These are phyloP conservation scores for Tychaedon coryphoeus DNA, from an alignment of 2,113 vertebrate genomes.

Conservation along the genomic window DNA sequence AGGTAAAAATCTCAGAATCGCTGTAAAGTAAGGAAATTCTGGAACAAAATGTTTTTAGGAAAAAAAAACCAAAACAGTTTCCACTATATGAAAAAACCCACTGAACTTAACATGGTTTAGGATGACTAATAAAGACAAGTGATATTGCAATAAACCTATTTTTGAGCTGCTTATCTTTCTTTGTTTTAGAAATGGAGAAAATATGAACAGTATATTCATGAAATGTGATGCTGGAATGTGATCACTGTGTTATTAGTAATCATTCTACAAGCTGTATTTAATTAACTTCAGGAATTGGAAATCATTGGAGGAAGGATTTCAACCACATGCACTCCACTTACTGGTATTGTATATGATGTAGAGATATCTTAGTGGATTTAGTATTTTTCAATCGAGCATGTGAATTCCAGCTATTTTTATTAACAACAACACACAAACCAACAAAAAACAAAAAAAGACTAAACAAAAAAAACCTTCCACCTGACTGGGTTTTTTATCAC, in stretches of 20 bases:
- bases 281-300: neutral
- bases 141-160: neutral
- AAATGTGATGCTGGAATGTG: neutral
- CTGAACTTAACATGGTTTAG: neutral
- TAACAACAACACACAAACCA: neutral
- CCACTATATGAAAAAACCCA: fast-evolving
- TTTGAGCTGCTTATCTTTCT: neutral
- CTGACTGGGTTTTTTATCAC: neutral
- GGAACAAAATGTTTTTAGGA: neutral
- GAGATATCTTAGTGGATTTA: neutral
- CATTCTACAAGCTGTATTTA: neutral
- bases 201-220: neutral
- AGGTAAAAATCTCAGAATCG: neutral
- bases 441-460: neutral
- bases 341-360: neutral
- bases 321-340: neutral
- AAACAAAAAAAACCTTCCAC: neutral
- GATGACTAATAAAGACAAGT: neutral
- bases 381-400: neutral
- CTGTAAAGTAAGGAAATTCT: neutral
- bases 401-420: neutral
- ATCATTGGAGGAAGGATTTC: neutral
- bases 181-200: neutral
- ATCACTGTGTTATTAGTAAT: neutral
- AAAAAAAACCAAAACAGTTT: neutral